Conservation (phyloP, 2,797 vertebrate genomes). For the Kryptolebias ocellatus region DNA sequence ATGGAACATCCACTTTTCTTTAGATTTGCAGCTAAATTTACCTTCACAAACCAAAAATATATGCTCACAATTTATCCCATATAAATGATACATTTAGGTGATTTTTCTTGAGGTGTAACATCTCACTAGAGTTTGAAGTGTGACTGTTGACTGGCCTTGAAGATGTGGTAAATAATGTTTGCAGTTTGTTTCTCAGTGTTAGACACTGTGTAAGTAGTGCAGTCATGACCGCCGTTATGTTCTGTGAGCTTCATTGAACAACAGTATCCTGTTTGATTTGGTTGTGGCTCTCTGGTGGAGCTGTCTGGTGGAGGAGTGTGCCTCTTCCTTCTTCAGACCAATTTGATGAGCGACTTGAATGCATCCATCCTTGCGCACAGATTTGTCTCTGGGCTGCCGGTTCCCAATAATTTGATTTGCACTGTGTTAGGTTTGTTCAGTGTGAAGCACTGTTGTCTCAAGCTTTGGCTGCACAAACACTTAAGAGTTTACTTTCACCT, state of each 20-base stretch:
- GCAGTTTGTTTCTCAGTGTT: conserved; percentile 58
- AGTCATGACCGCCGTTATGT: conserved; percentile 49
- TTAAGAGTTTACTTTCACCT: no score
- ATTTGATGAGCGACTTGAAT: conserved; percentile 40
- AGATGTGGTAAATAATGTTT: conserved; percentile 41
- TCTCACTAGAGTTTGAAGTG: conserved; percentile 40
- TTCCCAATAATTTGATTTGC: conserved; percentile 11
- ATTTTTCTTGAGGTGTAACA: conserved; percentile 37
- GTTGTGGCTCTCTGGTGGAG: conserved; percentile 37
- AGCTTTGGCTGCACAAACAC: not conserved
- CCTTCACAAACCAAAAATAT: no score
- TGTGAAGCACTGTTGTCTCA: not conserved
- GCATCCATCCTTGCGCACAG: conserved; percentile 2
- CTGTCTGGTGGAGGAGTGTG: conserved; percentile 25
- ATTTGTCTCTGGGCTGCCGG: conserved; percentile 19
- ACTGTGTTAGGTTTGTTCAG: not conserved
- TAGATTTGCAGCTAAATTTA: not conserved
- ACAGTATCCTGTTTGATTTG: conserved; percentile 58
- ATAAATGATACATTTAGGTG: conserved; percentile 13
- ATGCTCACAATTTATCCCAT: no score
- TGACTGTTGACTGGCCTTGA: conserved; percentile 49
- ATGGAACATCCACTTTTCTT: not conserved
- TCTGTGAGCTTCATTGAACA: conserved; percentile 42
- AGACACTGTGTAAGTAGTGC: conserved; percentile 52
- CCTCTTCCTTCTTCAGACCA: conserved; percentile 25